These are phyloP conservation scores for Eugnorisma glareosa DNA, from an alignment of 2,888 invertebrate genomes.

Conservation along the genomic window DNA sequence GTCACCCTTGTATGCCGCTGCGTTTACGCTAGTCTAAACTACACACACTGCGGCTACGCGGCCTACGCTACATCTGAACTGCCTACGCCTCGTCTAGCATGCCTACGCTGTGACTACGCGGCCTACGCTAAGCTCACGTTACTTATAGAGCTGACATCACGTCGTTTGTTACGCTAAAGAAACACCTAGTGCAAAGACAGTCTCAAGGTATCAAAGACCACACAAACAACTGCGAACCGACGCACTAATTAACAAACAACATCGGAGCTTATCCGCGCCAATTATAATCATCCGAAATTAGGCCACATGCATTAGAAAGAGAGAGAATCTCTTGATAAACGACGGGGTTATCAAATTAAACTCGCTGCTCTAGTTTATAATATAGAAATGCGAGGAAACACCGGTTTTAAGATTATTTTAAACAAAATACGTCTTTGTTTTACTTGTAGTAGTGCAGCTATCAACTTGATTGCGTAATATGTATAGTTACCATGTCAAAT, in stretches of 20 bases:
- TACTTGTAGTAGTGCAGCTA: constrained; percentile 25
- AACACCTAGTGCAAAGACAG: constrained; percentile 7
- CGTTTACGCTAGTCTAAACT: neutral
- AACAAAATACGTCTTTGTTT: constrained; percentile 47
- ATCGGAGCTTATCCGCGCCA: constrained; percentile 63
- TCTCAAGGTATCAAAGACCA: constrained; percentile 36
- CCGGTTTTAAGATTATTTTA: constrained; percentile 47
- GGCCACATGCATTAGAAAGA: constrained; percentile 86
- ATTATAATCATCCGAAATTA: constrained; percentile 74
- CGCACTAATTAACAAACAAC: constrained; percentile 41
- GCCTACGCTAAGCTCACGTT: neutral
- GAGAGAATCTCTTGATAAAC: constrained; percentile 79
- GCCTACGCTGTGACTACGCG: no score
- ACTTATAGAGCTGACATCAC: neutral
- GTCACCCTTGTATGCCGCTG: neutral
- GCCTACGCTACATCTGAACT: neutral
- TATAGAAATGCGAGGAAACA: constrained; percentile 65
- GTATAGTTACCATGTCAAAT: neutral
- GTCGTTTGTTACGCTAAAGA: neutral
- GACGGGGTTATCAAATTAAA: constrained; percentile 81
- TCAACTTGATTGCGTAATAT: constrained; percentile 26
- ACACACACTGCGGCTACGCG: neutral
- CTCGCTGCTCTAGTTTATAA: constrained; percentile 76
- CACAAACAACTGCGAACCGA: constrained; percentile 16
- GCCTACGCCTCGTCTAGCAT: neutral